Conservation (phyloP, 1,140 invertebrate species). For the Octopus bimaculoides region DNA sequence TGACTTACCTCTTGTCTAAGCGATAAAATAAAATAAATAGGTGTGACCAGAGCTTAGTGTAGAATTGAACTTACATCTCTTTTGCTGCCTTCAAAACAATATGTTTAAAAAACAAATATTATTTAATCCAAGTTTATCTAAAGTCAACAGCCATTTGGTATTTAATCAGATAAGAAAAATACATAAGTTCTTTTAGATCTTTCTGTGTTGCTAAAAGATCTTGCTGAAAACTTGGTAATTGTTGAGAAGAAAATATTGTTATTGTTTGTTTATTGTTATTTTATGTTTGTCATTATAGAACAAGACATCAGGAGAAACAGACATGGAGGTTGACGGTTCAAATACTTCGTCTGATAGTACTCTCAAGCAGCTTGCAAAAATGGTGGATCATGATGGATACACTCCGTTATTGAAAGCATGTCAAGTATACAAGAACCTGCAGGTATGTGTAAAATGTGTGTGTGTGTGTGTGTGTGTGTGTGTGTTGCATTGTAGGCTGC, state of each 20-base stretch:
- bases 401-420: slow-evolving; percentile 53
- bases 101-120: not conserved
- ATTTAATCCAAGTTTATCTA: too few species aligned
- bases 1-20: too few species aligned
- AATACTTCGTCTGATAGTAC: not conserved
- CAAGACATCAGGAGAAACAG: not conserved
- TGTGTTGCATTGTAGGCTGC: too few species aligned
- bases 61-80: not conserved
- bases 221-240: too few species aligned
- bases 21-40: not conserved
- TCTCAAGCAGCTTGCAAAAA: slow-evolving; percentile 49
- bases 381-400: slow-evolving; percentile 50
- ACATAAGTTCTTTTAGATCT: too few species aligned
- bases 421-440: slow-evolving; percentile 35
- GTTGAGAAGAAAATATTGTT: too few species aligned
- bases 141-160: too few species aligned
- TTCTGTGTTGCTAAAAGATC: too few species aligned
- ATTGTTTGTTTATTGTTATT: too few species aligned
- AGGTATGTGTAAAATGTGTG: slow-evolving; percentile 31
- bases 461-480: too few species aligned
- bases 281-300: not conserved
- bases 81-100: not conserved
- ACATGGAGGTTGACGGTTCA: not conserved
- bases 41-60: too few species aligned
- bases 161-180: too few species aligned